Conservation (phyloP, 2,888 invertebrate genomes). For the Diadegma fenestrale region DNA sequence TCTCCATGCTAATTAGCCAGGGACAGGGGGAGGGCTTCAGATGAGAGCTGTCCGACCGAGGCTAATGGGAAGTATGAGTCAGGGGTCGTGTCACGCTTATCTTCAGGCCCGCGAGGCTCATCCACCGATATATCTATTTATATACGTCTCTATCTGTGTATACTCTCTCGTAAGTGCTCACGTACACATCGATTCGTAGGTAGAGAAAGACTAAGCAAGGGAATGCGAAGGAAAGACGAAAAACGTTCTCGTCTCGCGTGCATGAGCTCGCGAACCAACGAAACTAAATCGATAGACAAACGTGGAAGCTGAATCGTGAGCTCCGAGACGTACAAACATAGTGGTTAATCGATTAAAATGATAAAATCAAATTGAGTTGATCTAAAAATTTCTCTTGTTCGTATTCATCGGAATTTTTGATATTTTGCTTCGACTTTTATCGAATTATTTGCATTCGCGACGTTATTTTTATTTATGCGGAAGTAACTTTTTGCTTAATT, state of each 20-base stretch:
- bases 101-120: slow-evolving; percentile 66
- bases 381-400: background rate
- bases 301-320: slow-evolving; percentile 37
- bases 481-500: background rate
- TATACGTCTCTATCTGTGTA: background rate
- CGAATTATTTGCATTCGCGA: background rate
- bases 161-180: background rate
- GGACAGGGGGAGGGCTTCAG: slow-evolving; percentile 46
- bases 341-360: background rate
- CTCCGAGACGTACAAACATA: slow-evolving; percentile 31
- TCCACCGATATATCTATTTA: slow-evolving; percentile 45
- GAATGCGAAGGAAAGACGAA: slow-evolving; percentile 8
- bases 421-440: background rate
- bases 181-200: background rate
- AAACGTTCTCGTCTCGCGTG: slow-evolving; percentile 57
- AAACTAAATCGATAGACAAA: slow-evolving; percentile 45
- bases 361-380: background rate
- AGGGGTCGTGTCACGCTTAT: slow-evolving; percentile 80
- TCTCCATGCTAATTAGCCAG: slow-evolving; percentile 79
- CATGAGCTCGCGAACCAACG: slow-evolving; percentile 52
- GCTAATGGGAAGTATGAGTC: slow-evolving; percentile 80
- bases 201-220: slow-evolving; percentile 22
- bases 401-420: background rate
- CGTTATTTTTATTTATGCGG: background rate
- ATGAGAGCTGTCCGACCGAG: slow-evolving; percentile 59